Percentiles rank a stretch among this genome's conserved stretches.
These are phyloP conservation scores for Urocolius indicus DNA, from an alignment of 2,113 vertebrate genomes.

Conservation along the genomic window DNA sequence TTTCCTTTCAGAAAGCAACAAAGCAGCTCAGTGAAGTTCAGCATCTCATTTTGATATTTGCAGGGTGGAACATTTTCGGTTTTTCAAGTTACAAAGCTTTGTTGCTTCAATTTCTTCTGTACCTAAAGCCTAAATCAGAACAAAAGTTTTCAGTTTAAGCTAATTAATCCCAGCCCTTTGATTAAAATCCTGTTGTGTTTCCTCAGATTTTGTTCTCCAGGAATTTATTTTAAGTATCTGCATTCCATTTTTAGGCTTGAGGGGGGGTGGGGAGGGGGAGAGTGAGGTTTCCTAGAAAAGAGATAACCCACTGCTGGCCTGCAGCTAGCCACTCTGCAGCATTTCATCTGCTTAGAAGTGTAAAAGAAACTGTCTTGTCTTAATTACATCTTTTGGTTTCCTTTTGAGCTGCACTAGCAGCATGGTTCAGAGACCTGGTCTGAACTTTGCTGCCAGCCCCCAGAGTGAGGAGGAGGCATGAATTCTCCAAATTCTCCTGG, in stretches of 20 bases:
- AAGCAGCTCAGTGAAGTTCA: constrained; percentile 23
- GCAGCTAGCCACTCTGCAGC: neutral
- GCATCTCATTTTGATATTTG: constrained; percentile 53
- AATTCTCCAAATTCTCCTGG: neutral
- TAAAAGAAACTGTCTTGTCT: neutral
- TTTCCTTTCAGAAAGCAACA: constrained; percentile 44
- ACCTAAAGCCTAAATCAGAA: constrained; percentile 21
- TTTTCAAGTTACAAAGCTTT: constrained; percentile 49
- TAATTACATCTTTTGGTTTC: neutral
- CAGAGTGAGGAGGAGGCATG: neutral
- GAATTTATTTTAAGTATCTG: constrained; percentile 52
- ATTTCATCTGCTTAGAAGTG: neutral
- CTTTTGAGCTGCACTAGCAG: neutral
- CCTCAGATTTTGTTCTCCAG: constrained; percentile 46
- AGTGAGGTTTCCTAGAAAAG: constrained; percentile 40
- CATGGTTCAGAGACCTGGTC: neutral
- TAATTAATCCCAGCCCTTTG: constrained; percentile 66
- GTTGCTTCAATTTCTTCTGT: constrained; percentile 32
- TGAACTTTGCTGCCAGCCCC: neutral
- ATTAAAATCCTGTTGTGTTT: constrained; percentile 47
- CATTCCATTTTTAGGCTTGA: constrained; percentile 26
- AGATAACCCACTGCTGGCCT: neutral
- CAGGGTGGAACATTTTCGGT: constrained; percentile 46
- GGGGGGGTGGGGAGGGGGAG: neutral
- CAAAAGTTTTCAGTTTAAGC: constrained; percentile 59